phyloP scores from a whole-genome alignment of 2,113 vertebrate species.

The Gobiocypris rarus region DNA sequence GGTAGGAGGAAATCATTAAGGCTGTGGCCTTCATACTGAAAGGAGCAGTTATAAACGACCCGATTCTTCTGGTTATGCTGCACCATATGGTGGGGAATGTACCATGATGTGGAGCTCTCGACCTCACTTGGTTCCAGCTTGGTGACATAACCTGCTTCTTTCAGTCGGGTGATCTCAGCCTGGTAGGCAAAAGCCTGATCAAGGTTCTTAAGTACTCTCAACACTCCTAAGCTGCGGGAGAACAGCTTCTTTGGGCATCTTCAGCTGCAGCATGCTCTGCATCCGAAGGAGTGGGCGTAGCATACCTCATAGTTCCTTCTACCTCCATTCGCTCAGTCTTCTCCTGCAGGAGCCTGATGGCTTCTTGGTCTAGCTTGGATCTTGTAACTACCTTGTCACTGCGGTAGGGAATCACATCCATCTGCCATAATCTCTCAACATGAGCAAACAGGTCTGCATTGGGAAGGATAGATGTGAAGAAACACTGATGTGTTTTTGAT shows the following conservation, averaged over 20 bases:
- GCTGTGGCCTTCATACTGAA: neutral
- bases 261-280: too few relatives aligned
- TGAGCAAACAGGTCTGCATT: too few relatives aligned
- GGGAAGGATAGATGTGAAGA: too few relatives aligned
- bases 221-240: too few relatives aligned
- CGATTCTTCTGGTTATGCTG: neutral
- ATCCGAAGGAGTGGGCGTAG: neutral
- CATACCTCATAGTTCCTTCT: neutral
- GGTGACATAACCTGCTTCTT: neutral
- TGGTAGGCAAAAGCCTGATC: neutral
- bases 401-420: neutral
- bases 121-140: neutral
- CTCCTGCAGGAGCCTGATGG: neutral
- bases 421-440: neutral
- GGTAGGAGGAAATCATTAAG: neutral
- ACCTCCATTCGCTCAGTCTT: neutral
- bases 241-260: too few relatives aligned
- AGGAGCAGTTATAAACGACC: neutral
- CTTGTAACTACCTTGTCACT: neutral
- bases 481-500: too few relatives aligned
- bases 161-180: neutral
- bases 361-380: constrained; percentile 9
- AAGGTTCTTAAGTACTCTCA: too few relatives aligned
- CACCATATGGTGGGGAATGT: neutral
- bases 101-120: neutral